These are phyloP conservation scores for Puma concolor DNA, from an alignment of 2,113 vertebrate species.

Conservation along the genomic window DNA sequence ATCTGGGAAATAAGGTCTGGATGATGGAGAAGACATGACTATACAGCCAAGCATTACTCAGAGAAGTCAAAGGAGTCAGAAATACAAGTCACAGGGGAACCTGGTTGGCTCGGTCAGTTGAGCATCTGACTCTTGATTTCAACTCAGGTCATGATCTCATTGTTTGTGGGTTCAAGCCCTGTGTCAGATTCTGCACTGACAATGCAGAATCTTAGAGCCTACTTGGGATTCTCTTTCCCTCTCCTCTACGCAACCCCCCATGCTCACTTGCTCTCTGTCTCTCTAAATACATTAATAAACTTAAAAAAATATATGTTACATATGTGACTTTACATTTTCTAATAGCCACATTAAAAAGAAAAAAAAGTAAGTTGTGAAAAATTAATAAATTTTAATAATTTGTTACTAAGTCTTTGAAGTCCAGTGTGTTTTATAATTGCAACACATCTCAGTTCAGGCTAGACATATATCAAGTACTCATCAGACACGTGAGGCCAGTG, in stretches of 20 bases:
- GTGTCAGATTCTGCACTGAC: no score
- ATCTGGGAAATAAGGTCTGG: neutral
- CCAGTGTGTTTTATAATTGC: neutral
- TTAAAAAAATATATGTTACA: neutral
- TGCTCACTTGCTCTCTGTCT: no score
- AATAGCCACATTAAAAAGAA: neutral
- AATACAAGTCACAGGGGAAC: neutral
- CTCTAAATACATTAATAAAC: no score
- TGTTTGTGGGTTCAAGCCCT: no score
- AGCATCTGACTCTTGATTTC: no score
- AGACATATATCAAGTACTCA: neutral
- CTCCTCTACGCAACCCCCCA: no score
- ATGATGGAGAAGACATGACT: neutral
- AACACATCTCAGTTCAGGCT: neutral
- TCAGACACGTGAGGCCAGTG: neutral
- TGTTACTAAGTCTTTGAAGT: neutral
- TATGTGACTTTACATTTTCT: neutral
- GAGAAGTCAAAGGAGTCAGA: neutral
- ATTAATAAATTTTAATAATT: neutral
- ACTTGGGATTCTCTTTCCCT: no score
- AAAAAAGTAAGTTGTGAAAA: neutral
- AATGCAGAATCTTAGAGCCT: no score
- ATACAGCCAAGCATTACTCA: accelerated
- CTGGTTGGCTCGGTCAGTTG: no score
- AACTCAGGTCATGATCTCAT: no score